Evolutionary conservation across 2,113 vertebrate species (phyloP).

Genomic region (Scomber scombrus): DNA sequence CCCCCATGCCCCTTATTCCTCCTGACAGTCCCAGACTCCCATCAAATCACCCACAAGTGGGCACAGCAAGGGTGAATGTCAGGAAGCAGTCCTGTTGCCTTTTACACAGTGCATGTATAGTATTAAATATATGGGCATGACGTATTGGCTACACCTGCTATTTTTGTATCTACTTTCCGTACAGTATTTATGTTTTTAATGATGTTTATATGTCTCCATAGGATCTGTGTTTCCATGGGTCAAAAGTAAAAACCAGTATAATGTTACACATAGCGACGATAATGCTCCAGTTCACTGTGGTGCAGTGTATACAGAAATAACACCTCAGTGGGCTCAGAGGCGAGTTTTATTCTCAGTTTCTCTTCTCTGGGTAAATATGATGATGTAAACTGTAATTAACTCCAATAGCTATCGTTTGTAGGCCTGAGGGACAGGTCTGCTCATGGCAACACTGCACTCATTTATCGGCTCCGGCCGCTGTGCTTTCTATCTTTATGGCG

Average conservation of each 20-base stretch:
- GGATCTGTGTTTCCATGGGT: slow-evolving; percentile 33
- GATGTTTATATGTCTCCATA: slow-evolving; percentile 26
- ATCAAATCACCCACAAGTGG: background rate
- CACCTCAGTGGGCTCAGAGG: slow-evolving; percentile 67
- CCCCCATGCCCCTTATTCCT: background rate
- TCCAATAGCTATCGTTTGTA: slow-evolving; percentile 77
- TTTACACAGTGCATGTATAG: background rate
- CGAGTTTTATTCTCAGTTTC: slow-evolving; percentile 73
- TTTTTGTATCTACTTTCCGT: slow-evolving; percentile 15
- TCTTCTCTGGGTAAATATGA: slow-evolving; percentile 80
- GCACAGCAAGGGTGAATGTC: background rate
- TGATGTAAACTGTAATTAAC: slow-evolving; percentile 85
- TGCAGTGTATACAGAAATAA: slow-evolving; percentile 60
- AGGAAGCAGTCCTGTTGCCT: background rate
- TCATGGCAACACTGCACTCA: slow-evolving; percentile 69
- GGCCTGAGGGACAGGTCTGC: slow-evolving; percentile 76
- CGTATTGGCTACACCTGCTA: background rate
- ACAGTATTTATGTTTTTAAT: slow-evolving; percentile 18
- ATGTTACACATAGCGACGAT: slow-evolving; percentile 50
- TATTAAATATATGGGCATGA: no score
- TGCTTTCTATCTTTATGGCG: slow-evolving; percentile 75
- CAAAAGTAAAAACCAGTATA: slow-evolving; percentile 58
- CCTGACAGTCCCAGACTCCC: background rate
- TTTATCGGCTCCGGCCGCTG: slow-evolving; percentile 72
- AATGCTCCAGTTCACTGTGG: background rate